Percentiles rank a stretch among this genome's conserved stretches.
Conservation (phyloP, 1,140 invertebrate species). For the Drosophila auraria region DNA sequence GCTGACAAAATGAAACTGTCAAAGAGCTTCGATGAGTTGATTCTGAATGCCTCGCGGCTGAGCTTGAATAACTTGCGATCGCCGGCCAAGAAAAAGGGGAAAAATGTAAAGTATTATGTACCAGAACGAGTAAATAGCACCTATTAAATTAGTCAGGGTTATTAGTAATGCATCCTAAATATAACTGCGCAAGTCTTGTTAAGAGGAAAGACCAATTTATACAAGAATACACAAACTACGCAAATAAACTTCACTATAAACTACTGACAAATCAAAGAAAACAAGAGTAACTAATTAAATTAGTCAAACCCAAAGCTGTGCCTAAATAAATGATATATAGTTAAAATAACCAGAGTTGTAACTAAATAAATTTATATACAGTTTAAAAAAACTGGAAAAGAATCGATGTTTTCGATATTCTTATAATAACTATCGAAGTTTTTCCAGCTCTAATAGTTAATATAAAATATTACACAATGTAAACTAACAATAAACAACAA, state of each 20-base stretch:
- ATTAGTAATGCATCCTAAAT: neutral
- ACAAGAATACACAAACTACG: neutral
- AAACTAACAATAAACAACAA: neutral
- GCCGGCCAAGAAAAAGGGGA: slow-evolving; percentile 74
- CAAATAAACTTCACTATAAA: too few species aligned
- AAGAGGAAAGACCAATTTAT: neutral
- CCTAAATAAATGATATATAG: too few species aligned
- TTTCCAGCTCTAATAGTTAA: neutral
- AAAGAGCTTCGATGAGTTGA: slow-evolving; percentile 83
- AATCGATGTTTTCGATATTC: neutral
- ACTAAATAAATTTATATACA: neutral
- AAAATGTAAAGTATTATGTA: slow-evolving; percentile 77
- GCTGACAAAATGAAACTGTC: slow-evolving; percentile 78
- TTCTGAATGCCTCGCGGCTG: slow-evolving; percentile 79
- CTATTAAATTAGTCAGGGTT: slow-evolving; percentile 1
- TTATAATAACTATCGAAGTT: neutral
- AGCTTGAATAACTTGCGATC: slow-evolving; percentile 81
- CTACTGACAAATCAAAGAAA: too few species aligned
- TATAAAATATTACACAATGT: too few species aligned
- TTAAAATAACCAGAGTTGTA: neutral
- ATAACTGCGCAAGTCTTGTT: too few species aligned
- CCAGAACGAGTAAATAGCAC: slow-evolving; percentile 4
- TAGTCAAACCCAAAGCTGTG: too few species aligned
- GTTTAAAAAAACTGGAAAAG: neutral
- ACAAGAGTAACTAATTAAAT: neutral